Conservation (phyloP, 2,888 invertebrate genomes). For the Brenthis hecate region DNA sequence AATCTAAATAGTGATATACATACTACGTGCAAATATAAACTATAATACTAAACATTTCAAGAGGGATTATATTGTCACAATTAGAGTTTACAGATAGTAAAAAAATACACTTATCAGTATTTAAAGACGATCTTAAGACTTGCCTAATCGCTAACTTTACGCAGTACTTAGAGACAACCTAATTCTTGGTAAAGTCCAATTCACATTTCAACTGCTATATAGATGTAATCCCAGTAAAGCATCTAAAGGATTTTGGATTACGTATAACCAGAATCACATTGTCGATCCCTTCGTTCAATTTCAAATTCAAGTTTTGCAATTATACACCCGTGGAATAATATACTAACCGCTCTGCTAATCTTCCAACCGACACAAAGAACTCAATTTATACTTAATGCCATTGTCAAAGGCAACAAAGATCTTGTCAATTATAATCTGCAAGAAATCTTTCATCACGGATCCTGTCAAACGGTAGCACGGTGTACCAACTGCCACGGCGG, state of each 20-base stretch:
- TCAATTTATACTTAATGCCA: conserved; percentile 69
- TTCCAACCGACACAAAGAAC: conserved; percentile 61
- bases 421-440: conserved; percentile 80
- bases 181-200: conserved; percentile 33
- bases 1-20: too few species aligned
- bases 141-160: conserved; percentile 24
- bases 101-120: conserved; percentile 7
- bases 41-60: neutral
- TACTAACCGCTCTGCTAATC: conserved; percentile 69
- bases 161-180: conserved; percentile 24
- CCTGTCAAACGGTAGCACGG: conserved; percentile 76
- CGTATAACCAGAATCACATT: conserved; percentile 64
- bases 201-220: conserved; percentile 42
- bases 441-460: conserved; percentile 69
- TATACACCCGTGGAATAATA: conserved; percentile 57
- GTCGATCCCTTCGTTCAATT: conserved; percentile 64
- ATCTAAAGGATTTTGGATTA: conserved; percentile 61
- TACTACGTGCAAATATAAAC: too few species aligned
- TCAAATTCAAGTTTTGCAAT: conserved; percentile 56
- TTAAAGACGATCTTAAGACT: conserved; percentile 23
- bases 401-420: conserved; percentile 78
- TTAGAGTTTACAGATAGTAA: neutral
- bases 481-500: conserved; percentile 58
- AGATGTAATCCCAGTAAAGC: conserved; percentile 59
- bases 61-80: neutral